Conservation (phyloP, 2,888 invertebrate species). For the Paralinhomoeus sp. region DNA sequence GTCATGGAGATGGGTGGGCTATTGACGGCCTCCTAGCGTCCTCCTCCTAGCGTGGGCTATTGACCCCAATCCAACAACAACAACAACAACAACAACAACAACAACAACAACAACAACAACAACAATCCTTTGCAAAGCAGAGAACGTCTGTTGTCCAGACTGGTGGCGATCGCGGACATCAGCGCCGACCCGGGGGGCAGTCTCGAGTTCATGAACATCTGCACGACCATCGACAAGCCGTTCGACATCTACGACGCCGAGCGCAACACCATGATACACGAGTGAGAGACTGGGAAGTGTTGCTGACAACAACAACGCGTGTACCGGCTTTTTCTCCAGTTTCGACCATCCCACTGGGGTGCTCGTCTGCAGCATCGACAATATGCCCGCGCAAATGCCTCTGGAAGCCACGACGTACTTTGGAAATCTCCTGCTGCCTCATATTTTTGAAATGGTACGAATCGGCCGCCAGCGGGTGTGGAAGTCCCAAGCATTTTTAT, state of each 20-base stretch:
- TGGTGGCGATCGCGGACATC: conserved; percentile 84
- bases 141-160: conserved; percentile 38
- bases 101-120: too few relatives aligned
- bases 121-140: too few relatives aligned
- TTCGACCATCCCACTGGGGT: conserved; percentile 41
- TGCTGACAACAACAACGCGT: too few relatives aligned
- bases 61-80: too few relatives aligned
- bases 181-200: conserved; percentile 96
- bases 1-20: too few relatives aligned
- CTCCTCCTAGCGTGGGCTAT: too few relatives aligned
- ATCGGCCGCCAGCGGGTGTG: too few relatives aligned
- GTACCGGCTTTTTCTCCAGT: too few relatives aligned
- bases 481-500: too few relatives aligned
- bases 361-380: conserved; percentile 96
- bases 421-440: conserved; percentile 70
- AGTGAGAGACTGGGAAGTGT: conserved; percentile 28
- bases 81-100: too few relatives aligned
- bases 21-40: too few relatives aligned
- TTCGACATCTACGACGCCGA: conserved; percentile 99
- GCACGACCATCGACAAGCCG: conserved; percentile 95
- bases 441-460: conserved; percentile 63
- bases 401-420: conserved; percentile 92
- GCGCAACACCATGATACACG: conserved; percentile 81
- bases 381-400: conserved; percentile 98
- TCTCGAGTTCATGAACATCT: conserved; percentile 98